Evolutionary conservation across 2,113 vertebrate genomes (phyloP).

Genomic region (Cynocephalus volans): DNA sequence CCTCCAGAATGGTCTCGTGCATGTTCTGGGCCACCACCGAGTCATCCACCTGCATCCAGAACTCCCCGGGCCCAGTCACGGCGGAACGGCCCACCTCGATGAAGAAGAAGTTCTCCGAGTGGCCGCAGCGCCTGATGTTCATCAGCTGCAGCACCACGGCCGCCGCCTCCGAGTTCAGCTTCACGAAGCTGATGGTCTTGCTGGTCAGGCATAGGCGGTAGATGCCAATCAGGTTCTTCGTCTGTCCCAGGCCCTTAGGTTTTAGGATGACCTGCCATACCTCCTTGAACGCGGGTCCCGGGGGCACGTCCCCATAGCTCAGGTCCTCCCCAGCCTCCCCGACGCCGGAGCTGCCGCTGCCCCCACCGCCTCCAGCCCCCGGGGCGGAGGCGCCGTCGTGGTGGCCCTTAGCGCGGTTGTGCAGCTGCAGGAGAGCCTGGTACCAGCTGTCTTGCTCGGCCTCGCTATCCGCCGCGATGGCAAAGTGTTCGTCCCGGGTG

Average conservation of each 20-base stretch:
- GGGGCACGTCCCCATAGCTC: constrained; percentile 90
- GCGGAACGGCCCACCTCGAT: constrained; percentile 95
- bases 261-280: constrained; percentile 97
- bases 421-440: constrained; percentile 93
- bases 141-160: constrained; percentile 95
- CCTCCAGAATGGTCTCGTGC: constrained; percentile 96
- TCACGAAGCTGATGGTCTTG: constrained; percentile 96
- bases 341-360: constrained; percentile 77
- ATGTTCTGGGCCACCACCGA: constrained; percentile 96
- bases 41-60: constrained; percentile 97
- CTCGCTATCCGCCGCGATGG: constrained; percentile 94
- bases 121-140: constrained; percentile 95
- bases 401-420: constrained; percentile 93
- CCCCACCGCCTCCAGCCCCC: constrained; percentile 79
- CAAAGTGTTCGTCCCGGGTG: constrained; percentile 95
- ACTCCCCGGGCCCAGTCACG: constrained; percentile 93
- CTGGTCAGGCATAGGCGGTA: constrained; percentile 96
- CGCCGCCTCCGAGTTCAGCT: constrained; percentile 94
- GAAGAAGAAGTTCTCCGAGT: constrained; percentile 96
- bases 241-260: constrained; percentile 95
- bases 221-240: constrained; percentile 95
- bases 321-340: constrained; percentile 90
- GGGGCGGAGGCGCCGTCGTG: constrained; percentile 87
- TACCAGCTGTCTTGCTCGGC: constrained; percentile 95
- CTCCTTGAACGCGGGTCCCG: constrained; percentile 95